Evolutionary conservation across 2,113 vertebrate species (phyloP).

Genomic region (Amblyopsis rosae): DNA sequence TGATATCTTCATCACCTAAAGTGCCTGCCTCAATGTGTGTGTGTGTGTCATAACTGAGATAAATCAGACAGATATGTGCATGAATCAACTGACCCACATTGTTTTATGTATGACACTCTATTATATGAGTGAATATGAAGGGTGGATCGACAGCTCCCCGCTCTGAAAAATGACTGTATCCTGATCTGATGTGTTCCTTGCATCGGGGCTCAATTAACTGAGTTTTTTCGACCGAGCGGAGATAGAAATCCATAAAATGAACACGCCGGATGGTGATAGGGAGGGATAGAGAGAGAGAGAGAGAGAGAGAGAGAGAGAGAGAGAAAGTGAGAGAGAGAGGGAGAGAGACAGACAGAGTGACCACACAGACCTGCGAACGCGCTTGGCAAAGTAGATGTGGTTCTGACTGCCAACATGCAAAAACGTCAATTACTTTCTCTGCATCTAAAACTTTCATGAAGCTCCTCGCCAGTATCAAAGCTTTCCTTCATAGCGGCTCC

Average conservation of each 20-base stretch:
- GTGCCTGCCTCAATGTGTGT: constrained; percentile 48
- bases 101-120: constrained; percentile 42
- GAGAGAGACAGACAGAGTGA: constrained; percentile 46
- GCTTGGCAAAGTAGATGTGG: constrained; percentile 59
- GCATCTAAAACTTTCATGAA: constrained; percentile 76
- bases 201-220: constrained; percentile 62
- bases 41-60: constrained; percentile 42
- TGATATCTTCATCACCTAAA: constrained; percentile 67
- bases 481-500: constrained; percentile 55
- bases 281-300: background rate
- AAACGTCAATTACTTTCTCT: constrained; percentile 72
- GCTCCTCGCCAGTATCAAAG: constrained; percentile 72
- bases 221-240: constrained; percentile 56
- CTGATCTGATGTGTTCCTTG: constrained; percentile 59
- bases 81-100: constrained; percentile 55
- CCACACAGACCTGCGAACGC: constrained; percentile 57
- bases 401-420: constrained; percentile 69
- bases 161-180: constrained; percentile 55
- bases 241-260: constrained; percentile 64
- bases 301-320: constrained; percentile 10
- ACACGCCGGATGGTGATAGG: constrained; percentile 13
- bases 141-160: constrained; percentile 36
- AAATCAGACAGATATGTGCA: constrained; percentile 61
- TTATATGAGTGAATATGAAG: constrained; percentile 52
- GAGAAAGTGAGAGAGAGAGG: constrained; percentile 16